Evolutionary conservation across 2,113 vertebrate genomes (phyloP).

Genomic region (Cyprinodon tularosa): DNA sequence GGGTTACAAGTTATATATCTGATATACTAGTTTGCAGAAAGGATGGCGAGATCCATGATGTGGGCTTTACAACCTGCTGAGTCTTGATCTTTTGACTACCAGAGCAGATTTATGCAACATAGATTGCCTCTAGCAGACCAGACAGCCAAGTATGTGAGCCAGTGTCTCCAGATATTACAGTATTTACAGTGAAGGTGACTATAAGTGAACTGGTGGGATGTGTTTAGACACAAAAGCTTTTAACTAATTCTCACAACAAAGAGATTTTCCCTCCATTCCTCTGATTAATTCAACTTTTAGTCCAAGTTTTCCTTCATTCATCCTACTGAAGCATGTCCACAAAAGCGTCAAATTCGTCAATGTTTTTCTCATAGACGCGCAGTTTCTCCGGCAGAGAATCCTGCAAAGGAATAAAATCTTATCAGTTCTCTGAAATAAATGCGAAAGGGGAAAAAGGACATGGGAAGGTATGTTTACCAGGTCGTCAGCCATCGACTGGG

Average conservation of each 20-base stretch:
- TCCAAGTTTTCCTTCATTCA: neutral
- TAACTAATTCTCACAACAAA: slow-evolving; percentile 37
- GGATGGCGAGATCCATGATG: neutral
- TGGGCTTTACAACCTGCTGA: neutral
- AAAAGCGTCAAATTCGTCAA: slow-evolving; percentile 98
- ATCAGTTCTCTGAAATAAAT: neutral
- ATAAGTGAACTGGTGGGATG: slow-evolving; percentile 33
- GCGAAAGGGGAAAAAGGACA: too few relatives aligned
- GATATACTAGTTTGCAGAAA: neutral
- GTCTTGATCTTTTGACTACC: neutral
- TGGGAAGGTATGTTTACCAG: slow-evolving; percentile 79
- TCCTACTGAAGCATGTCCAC: slow-evolving; percentile 94
- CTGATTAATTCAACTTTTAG: neutral
- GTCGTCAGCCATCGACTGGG: slow-evolving; percentile 98
- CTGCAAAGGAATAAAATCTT: slow-evolving; percentile 66
- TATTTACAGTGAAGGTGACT: slow-evolving; percentile 56
- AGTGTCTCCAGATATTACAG: slow-evolving; percentile 12
- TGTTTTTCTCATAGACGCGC: slow-evolving; percentile 95
- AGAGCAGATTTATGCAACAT: slow-evolving; percentile 7
- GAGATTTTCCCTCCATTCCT: slow-evolving; percentile 15
- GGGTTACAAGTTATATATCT: neutral
- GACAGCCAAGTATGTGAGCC: neutral
- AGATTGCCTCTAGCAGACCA: slow-evolving; percentile 10
- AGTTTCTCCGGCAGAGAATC: slow-evolving; percentile 96
- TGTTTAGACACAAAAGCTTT: slow-evolving; percentile 25